Conservation (phyloP, 2,113 vertebrate species). For the cat (Felis catus) region F.catus_Fca126_mat1.0 CM031412.1:139484501-139485000, state of each 20-base stretch:
- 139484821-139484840: neutral
- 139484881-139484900: neutral
- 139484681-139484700: constrained; percentile 25
- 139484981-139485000: neutral
- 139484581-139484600: neutral
- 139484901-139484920: neutral
- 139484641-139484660: constrained; percentile 20
- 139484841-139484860: neutral
- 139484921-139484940: neutral
- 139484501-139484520: neutral
- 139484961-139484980: constrained; percentile 33
- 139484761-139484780: neutral
- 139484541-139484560: constrained; percentile 27
- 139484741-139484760: constrained; percentile 1
- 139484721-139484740: neutral
- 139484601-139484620: constrained; percentile 23
- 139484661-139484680: neutral
- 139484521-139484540: constrained; percentile 36
- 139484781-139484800: neutral
- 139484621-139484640: constrained; percentile 8
- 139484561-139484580: constrained; percentile 29
- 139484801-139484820: neutral
- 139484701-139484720: constrained; percentile 46
- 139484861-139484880: neutral
- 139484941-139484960: neutral